phyloP scores from a whole-genome alignment of 2,797 vertebrate genomes.

The Picus viridis region DNA sequence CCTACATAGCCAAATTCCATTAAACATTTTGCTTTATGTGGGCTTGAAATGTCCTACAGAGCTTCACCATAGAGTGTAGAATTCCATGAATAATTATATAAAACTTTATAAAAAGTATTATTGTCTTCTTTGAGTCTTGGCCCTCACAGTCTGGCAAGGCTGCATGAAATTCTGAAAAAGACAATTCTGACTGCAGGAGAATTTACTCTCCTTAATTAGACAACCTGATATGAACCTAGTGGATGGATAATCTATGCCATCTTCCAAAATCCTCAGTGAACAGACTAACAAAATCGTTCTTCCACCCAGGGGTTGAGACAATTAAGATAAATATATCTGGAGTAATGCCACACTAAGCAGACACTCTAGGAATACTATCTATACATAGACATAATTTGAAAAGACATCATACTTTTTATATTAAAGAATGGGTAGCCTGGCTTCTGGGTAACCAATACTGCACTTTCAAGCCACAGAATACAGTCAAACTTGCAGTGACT shows the following conservation, averaged over 20 bases:
- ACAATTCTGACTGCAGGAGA: background rate
- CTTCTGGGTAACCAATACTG: background rate
- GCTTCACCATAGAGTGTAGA: background rate
- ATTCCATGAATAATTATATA: background rate
- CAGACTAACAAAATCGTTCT: background rate
- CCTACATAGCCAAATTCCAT: background rate
- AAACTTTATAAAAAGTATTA: background rate
- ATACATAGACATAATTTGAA: background rate
- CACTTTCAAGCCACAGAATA: background rate
- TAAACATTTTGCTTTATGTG: background rate
- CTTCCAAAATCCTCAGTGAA: background rate
- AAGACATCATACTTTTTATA: background rate
- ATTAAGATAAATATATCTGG: background rate
- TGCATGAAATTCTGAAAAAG: background rate
- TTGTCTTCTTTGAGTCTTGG: background rate
- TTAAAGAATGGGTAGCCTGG: background rate
- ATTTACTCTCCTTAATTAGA: background rate
- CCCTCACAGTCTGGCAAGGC: background rate
- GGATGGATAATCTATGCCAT: background rate
- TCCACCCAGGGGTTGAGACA: background rate
- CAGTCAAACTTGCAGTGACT: background rate
- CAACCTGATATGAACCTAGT: background rate
- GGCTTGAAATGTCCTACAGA: background rate
- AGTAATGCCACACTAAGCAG: background rate
- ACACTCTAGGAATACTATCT: background rate